Evolutionary conservation across 1,140 invertebrate genomes (phyloP).

Genomic region (Drosophila pruinosa): DNA sequence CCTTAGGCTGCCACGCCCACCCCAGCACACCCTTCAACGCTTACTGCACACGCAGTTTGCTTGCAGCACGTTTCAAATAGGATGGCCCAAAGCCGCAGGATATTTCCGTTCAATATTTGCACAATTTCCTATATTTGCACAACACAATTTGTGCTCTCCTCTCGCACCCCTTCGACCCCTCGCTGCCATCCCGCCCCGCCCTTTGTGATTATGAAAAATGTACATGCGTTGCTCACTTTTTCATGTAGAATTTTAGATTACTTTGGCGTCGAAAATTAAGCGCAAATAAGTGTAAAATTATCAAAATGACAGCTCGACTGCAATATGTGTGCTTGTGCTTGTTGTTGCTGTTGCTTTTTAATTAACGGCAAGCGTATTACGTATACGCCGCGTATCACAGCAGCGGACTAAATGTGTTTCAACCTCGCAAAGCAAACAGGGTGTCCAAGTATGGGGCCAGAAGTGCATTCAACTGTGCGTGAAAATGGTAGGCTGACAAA

Average conservation of each 20-base stretch:
- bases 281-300: slow-evolving; percentile 70
- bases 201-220: slow-evolving; percentile 50
- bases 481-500: slow-evolving; percentile 40
- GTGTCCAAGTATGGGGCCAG: slow-evolving; percentile 27
- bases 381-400: slow-evolving; percentile 53
- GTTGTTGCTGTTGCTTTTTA: slow-evolving; percentile 54
- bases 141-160: slow-evolving; percentile 49
- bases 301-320: slow-evolving; percentile 46
- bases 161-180: not conserved
- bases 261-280: slow-evolving; percentile 39
- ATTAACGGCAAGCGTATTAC: slow-evolving; percentile 63
- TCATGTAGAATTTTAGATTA: slow-evolving; percentile 34
- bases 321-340: not conserved
- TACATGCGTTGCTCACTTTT: slow-evolving; percentile 38
- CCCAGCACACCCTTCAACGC: too few species aligned
- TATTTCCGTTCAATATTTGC: slow-evolving; percentile 79
- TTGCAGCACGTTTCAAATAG: slow-evolving; percentile 35
- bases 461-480: slow-evolving; percentile 78
- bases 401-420: slow-evolving; percentile 18
- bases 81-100: slow-evolving; percentile 56
- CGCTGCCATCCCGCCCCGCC: not conserved
- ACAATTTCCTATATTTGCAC: slow-evolving; percentile 73
- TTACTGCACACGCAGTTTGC: too few species aligned
- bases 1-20: not conserved
- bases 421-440: slow-evolving; percentile 9